Evolutionary conservation across 2,113 vertebrate genomes (phyloP), one percentile per base, ranked within the genome.

Genomic region (Anguilla japonica): DNA sequence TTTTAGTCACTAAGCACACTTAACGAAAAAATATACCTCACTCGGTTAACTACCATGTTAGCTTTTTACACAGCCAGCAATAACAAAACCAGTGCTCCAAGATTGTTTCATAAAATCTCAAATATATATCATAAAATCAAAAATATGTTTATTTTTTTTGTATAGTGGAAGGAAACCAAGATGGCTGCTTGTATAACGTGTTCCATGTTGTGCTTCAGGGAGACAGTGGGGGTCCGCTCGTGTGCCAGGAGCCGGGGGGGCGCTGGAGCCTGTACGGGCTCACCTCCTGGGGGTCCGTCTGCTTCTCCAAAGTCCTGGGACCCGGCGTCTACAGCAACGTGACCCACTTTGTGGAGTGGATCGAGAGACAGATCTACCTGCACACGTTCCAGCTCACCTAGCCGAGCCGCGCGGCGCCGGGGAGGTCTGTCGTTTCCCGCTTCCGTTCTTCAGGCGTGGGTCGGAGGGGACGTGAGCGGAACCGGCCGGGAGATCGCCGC

Each of bases 281-380:
- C 88, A 98, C 97, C 3, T 97, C 97, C 0, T 97, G 96, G 96
- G 97, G 97, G 63, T 97, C 97, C 0, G 95, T 97, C 86, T 97
- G 97, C 91, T 97, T 97, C 93, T 97, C 96, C 90, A 97, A 96
- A 91, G 94, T 97, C 85, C 90, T 96, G 89, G 97, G 96, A 85
- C 97, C 97, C 40, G 97, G 97, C 15, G 96, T 98, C 89, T 98
- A 98, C 79, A 97, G 96, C 90, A 98, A 98, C 0, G 96, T 97
- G 83, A 97, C 97, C 3, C 97, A 98, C 92, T 98, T 99, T 90
- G 93, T 95, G 0, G 92, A 96, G 80, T 99, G 98, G 98, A 98
- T 98, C 87, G 95, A 96, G 85, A 96, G 96, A 86, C 97, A 98
- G 93, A 97, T 99, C 90, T 98, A 98, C 88, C 95, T 96, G 84